These are phyloP conservation scores for Bufo bufo DNA, from an alignment of 2,113 vertebrate genomes.

Conservation along the genomic window DNA sequence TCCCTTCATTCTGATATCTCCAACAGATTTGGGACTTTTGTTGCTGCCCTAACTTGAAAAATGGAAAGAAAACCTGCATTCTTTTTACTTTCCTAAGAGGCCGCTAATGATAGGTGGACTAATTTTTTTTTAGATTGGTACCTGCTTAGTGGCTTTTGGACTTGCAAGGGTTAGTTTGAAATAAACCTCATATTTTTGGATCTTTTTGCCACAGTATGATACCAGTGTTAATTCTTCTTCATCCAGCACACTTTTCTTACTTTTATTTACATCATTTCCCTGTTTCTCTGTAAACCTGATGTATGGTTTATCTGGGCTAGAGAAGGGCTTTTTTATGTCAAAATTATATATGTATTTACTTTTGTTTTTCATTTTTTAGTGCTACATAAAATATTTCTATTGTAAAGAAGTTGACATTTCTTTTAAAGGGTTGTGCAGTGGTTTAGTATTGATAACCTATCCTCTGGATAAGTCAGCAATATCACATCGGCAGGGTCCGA, in stretches of 20 bases:
- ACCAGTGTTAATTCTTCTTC: conserved; percentile 77
- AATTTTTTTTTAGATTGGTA: conserved; percentile 75
- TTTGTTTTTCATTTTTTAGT: conserved; percentile 63
- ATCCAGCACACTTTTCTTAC: conserved; percentile 71
- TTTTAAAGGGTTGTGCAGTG: not conserved
- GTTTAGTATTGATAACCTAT: too few relatives aligned
- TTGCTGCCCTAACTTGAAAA: conserved; percentile 94
- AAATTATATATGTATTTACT: conserved; percentile 68
- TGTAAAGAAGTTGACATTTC: conserved; percentile 60
- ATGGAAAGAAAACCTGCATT: conserved; percentile 59
- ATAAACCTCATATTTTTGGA: conserved; percentile 74
- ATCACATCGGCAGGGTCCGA: too few relatives aligned
- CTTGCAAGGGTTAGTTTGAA: conserved; percentile 82
- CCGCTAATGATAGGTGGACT: conserved; percentile 73
- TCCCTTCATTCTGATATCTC: conserved; percentile 98
- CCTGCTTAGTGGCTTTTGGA: conserved; percentile 77
- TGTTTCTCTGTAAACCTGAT: conserved; percentile 69
- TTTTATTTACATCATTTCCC: conserved; percentile 66
- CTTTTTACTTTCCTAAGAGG: conserved; percentile 66
- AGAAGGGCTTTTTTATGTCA: conserved; percentile 72
- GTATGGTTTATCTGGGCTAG: conserved; percentile 66
- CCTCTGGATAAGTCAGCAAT: too few relatives aligned
- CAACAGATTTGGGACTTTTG: conserved; percentile 96
- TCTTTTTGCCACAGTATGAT: conserved; percentile 74
- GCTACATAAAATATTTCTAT: conserved; percentile 70